Evolutionary conservation across 2,113 vertebrate species (phyloP).

Genomic region (Chloropsis hardwickii): DNA sequence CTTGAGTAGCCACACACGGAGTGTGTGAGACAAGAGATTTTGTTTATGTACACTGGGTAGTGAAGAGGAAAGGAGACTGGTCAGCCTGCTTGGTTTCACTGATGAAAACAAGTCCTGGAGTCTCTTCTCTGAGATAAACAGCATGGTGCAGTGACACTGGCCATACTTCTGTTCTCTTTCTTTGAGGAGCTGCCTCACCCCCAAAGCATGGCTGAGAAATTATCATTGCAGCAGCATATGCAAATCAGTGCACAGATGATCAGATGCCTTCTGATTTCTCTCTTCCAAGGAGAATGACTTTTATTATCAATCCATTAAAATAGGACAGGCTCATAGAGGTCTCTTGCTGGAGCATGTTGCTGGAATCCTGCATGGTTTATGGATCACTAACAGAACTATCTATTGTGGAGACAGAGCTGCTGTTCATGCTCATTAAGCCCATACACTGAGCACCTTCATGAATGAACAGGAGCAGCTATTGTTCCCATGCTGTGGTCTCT

Average conservation of each 20-base stretch:
- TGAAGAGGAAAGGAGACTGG: not conserved
- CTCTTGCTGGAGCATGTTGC: not conserved
- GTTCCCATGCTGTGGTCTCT: not conserved
- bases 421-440: not conserved
- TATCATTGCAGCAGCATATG: not conserved
- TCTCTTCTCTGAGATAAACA: not conserved
- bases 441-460: not conserved
- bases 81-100: not conserved
- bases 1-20: not conserved
- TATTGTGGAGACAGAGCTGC: not conserved
- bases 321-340: fast-evolving
- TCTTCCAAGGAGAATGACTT: not conserved
- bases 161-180: not conserved
- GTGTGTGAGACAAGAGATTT: not conserved
- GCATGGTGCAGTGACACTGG: not conserved
- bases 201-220: not conserved
- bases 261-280: not conserved
- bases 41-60: not conserved
- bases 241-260: not conserved
- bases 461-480: not conserved
- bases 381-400: not conserved
- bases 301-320: not conserved
- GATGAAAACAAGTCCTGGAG: not conserved
- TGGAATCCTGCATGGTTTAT: not conserved
- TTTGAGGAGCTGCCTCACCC: not conserved